These are phyloP conservation scores for Tricholauxania praeusta DNA, from an alignment of 2,888 invertebrate genomes.

Conservation along the genomic window DNA sequence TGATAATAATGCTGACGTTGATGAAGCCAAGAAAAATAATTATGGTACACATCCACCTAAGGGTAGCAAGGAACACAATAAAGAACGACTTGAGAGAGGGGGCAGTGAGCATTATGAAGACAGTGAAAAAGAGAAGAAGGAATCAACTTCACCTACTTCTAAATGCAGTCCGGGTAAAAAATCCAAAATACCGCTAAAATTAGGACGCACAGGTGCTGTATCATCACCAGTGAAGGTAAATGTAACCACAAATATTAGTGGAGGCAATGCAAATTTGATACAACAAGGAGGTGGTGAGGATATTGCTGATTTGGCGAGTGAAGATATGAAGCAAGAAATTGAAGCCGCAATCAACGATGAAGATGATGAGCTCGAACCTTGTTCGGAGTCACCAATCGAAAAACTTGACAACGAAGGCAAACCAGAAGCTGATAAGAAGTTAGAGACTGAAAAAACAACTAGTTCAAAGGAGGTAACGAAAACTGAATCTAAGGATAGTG, in stretches of 20 bases:
- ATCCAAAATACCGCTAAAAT: constrained; percentile 67
- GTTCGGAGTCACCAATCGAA: constrained; percentile 36
- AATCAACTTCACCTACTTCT: constrained; percentile 46
- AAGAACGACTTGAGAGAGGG: constrained; percentile 53
- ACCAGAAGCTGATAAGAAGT: constrained; percentile 54
- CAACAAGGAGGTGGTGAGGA: constrained; percentile 68
- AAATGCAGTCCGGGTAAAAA: constrained; percentile 67
- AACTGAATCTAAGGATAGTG: constrained; percentile 37
- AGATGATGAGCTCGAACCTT: constrained; percentile 46
- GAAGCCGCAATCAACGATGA: constrained; percentile 65
- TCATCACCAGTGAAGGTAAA: constrained; percentile 69
- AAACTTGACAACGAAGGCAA: constrained; percentile 53
- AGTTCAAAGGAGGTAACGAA: constrained; percentile 38
- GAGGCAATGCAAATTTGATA: constrained; percentile 55
- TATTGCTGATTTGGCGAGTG: constrained; percentile 64
- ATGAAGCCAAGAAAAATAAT: constrained; percentile 45
- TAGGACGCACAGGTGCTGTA: constrained; percentile 60
- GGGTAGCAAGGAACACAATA: constrained; percentile 45
- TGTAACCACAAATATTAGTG: constrained; percentile 39
- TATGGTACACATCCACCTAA: constrained; percentile 67
- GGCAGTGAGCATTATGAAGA: constrained; percentile 46
- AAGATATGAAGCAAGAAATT: constrained; percentile 64
- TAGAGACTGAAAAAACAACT: constrained; percentile 23
- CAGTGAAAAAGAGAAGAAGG: constrained; percentile 49
- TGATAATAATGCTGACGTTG: constrained; percentile 36